Conservation (phyloP, 64 coral and sea anemone species). For the Anthopleura sola region DNA sequence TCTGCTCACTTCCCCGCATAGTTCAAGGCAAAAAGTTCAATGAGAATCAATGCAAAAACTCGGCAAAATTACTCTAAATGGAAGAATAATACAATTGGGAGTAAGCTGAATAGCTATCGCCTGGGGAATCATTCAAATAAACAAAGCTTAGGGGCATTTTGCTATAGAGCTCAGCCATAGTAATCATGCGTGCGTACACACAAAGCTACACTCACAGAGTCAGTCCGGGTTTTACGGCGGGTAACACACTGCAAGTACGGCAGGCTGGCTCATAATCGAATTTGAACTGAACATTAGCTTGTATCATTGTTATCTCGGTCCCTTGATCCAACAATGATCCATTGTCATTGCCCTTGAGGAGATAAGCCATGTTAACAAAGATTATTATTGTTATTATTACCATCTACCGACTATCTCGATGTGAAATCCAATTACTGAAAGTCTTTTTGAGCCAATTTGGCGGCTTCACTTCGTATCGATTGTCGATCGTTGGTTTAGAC, state of each 20-base stretch:
- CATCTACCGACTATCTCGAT: background rate
- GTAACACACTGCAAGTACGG: too few species aligned
- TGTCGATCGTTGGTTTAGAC: background rate
- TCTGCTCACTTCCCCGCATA: background rate
- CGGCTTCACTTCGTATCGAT: background rate
- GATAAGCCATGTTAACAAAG: background rate
- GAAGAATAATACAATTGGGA: background rate
- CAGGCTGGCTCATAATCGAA: too few species aligned
- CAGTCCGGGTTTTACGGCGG: too few species aligned
- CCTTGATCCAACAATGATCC: background rate
- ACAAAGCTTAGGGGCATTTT: too few species aligned
- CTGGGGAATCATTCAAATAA: background rate
- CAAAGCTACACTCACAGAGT: too few species aligned
- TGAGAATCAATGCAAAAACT: background rate
- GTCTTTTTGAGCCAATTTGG: background rate
- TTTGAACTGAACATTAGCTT: background rate
- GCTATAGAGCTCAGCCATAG: too few species aligned
- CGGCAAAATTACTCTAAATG: background rate
- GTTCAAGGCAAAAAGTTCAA: background rate
- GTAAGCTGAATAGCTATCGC: background rate
- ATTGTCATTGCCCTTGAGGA: background rate
- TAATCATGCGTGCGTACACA: too few species aligned
- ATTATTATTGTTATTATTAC: slow-evolving; percentile 1
- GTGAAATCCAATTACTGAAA: background rate
- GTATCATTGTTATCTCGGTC: background rate